Evolutionary conservation across 2,888 invertebrate species (phyloP).

Genomic region (Pandemis cinnamomeana): DNA sequence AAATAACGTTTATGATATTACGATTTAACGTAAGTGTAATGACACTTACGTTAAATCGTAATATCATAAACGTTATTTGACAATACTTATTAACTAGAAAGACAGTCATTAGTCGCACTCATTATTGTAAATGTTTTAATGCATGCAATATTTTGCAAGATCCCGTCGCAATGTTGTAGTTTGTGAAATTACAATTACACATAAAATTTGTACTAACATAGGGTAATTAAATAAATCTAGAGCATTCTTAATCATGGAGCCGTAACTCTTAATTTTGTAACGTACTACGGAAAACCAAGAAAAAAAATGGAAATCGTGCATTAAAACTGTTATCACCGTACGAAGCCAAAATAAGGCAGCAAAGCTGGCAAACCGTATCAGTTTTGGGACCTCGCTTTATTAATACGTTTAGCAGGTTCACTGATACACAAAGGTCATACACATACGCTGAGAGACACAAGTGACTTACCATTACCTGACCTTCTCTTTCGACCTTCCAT

Average conservation of each 20-base stretch:
- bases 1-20: neutral
- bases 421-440: neutral
- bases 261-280: neutral
- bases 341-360: too few relatives aligned
- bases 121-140: conserved; percentile 17
- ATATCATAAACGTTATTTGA: neutral
- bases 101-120: neutral
- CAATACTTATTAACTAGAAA: conserved; percentile 2
- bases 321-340: too few relatives aligned
- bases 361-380: too few relatives aligned
- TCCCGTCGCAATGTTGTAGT: conserved; percentile 8
- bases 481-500: conserved; percentile 32
- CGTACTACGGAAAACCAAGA: neutral
- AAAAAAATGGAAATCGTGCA: too few relatives aligned
- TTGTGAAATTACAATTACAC: conserved; percentile 18
- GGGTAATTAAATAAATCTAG: neutral
- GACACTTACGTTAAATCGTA: neutral
- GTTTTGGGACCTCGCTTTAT: too few relatives aligned
- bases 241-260: neutral
- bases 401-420: neutral
- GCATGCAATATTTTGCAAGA: conserved; percentile 15
- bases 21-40: neutral
- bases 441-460: conserved; percentile 11
- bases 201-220: neutral
- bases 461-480: conserved; percentile 34